Conservation (phyloP, 2,888 invertebrate species). For the Drosophila tripunctata region DNA sequence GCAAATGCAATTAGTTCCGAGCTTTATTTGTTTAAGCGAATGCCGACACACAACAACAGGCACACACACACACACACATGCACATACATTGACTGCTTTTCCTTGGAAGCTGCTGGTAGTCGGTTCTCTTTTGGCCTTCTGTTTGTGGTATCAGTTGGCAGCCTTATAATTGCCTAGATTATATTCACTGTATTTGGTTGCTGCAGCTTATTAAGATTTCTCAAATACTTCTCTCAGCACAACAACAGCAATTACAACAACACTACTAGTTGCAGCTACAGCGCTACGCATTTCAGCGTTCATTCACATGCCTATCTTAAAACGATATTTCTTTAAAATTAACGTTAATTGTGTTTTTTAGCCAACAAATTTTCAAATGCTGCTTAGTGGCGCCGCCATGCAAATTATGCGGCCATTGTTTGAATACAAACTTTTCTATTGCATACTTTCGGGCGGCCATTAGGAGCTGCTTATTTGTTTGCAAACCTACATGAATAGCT, state of each 20-base stretch:
- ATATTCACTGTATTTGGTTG: slow-evolving; percentile 70
- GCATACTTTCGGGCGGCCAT: slow-evolving; percentile 43
- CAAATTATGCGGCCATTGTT: slow-evolving; percentile 4
- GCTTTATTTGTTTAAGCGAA: slow-evolving; percentile 76
- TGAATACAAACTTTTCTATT: not conserved
- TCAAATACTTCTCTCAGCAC: slow-evolving; percentile 44
- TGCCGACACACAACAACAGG: slow-evolving; percentile 54
- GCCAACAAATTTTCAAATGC: not conserved
- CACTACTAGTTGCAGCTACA: not conserved
- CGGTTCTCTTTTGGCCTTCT: slow-evolving; percentile 30
- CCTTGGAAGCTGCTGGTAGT: slow-evolving; percentile 35
- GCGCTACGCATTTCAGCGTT: not conserved
- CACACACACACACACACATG: slow-evolving; percentile 6
- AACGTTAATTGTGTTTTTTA: not conserved
- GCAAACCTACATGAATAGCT: too few species aligned
- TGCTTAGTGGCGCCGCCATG: slow-evolving; percentile 35
- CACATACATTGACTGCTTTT: slow-evolving; percentile 20
- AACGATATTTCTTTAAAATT: slow-evolving; percentile 31
- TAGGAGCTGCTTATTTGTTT: too few species aligned
- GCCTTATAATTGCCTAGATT: slow-evolving; percentile 69
- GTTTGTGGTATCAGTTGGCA: slow-evolving; percentile 61
- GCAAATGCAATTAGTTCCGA: slow-evolving; percentile 76
- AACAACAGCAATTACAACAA: slow-evolving; percentile 4
- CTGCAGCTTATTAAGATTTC: slow-evolving; percentile 70
- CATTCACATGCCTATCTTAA: slow-evolving; percentile 10